phyloP scores from a whole-genome alignment of 2,888 invertebrate genomes.

The Macrosoma leucophasiata region DNA sequence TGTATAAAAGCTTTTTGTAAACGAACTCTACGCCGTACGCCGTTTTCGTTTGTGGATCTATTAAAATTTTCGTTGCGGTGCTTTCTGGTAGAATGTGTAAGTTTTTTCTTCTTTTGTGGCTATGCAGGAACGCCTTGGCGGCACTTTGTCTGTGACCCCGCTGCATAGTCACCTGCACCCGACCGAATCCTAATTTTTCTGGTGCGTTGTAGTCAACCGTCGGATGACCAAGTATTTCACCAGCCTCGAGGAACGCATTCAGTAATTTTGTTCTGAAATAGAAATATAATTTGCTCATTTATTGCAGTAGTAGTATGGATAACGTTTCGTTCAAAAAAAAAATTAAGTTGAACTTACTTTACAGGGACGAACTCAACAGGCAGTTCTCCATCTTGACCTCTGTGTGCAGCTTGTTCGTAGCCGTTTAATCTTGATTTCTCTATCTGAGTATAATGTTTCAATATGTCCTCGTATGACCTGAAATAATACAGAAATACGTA shows the following conservation, averaged over 20 bases:
- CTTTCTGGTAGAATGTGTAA: constrained; percentile 80
- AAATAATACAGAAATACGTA: too few species aligned
- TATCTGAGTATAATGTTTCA: constrained; percentile 77
- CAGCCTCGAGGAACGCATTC: constrained; percentile 76
- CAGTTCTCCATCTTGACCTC: constrained; percentile 77
- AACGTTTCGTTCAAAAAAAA: constrained; percentile 29
- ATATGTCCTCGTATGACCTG: constrained; percentile 77
- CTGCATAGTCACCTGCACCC: constrained; percentile 77
- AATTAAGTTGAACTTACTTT: constrained; percentile 38
- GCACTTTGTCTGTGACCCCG: constrained; percentile 79
- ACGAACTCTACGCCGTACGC: constrained; percentile 82
- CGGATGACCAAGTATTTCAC: constrained; percentile 78
- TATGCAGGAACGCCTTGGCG: constrained; percentile 79
- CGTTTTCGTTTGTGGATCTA: constrained; percentile 75
- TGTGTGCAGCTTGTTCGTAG: constrained; percentile 66
- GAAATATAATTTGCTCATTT: not conserved
- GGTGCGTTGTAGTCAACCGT: constrained; percentile 82
- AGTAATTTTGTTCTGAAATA: constrained; percentile 53
- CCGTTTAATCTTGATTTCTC: constrained; percentile 70
- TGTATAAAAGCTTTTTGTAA: constrained; percentile 60
- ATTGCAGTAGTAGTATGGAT: constrained; percentile 2
- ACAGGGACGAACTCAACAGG: constrained; percentile 77
- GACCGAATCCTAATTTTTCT: constrained; percentile 78
- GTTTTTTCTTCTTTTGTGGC: constrained; percentile 77
- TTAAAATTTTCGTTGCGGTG: constrained; percentile 79